Evolutionary conservation across 23 tunicate species (phyloP).

Genomic region (Botrylloides violaceus): DNA sequence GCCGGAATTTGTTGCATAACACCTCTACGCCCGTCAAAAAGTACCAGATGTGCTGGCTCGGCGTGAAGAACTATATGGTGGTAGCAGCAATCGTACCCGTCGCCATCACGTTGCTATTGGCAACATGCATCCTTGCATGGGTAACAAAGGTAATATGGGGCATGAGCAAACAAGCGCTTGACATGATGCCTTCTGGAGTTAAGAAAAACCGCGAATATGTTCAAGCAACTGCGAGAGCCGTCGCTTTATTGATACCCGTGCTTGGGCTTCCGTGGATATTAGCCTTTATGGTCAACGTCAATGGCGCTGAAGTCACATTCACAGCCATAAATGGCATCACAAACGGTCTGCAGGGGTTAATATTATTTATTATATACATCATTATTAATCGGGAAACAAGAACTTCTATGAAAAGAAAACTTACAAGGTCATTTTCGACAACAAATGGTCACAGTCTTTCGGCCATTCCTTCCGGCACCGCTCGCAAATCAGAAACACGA

Average conservation of each 20-base stretch:
- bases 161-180: slow-evolving; percentile 22
- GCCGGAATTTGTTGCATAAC: not conserved
- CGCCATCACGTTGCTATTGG: slow-evolving; percentile 18
- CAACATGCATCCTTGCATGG: slow-evolving; percentile 15
- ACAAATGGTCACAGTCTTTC: slow-evolving; percentile 2
- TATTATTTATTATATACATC: slow-evolving; percentile 43
- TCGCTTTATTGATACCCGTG: slow-evolving; percentile 44
- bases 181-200: slow-evolving; percentile 35
- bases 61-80: slow-evolving; percentile 35
- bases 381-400: slow-evolving; percentile 34
- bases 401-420: slow-evolving; percentile 25
- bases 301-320: slow-evolving; percentile 40
- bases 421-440: slow-evolving; percentile 17
- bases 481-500: not conserved
- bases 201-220: not conserved
- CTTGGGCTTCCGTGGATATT: slow-evolving; percentile 64
- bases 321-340: slow-evolving; percentile 32
- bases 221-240: slow-evolving; percentile 29
- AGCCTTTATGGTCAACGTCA: slow-evolving; percentile 56
- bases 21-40: not conserved
- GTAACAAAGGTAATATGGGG: slow-evolving; percentile 37
- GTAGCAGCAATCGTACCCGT: slow-evolving; percentile 42
- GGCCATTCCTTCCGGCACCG: not conserved
- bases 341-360: slow-evolving; percentile 67
- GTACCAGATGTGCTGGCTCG: slow-evolving; percentile 40